Percentiles rank a stretch among this genome's conserved stretches.
phyloP scores from a whole-genome alignment of 1,140 invertebrate genomes.

The Aphelinus atriplicis region DNA sequence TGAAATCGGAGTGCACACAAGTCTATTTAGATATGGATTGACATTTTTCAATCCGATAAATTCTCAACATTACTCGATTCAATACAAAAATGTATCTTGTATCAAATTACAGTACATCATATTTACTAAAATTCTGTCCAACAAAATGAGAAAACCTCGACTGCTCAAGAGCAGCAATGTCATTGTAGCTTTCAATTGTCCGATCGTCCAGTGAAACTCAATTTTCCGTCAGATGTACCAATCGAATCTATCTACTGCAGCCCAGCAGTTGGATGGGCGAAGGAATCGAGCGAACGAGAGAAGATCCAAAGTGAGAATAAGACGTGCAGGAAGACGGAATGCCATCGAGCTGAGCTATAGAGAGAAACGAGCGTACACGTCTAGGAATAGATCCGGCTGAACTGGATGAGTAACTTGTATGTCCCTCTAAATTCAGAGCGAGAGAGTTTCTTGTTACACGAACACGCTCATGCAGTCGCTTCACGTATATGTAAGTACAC shows the following conservation, averaged over 20 bases:
- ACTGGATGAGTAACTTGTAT: constrained; percentile 41
- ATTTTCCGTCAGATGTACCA: not conserved
- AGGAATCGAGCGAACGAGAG: constrained; percentile 7
- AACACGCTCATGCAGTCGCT: not conserved
- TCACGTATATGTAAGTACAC: too few relatives aligned
- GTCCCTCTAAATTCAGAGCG: constrained; percentile 47
- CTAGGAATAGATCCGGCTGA: constrained; percentile 45
- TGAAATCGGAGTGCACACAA: too few relatives aligned
- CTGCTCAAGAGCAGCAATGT: too few relatives aligned
- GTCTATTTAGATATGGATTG: too few relatives aligned
- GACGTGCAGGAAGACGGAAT: not conserved
- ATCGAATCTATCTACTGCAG: not conserved
- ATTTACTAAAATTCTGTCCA: too few relatives aligned
- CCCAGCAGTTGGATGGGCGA: not conserved
- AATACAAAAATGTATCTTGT: too few relatives aligned
- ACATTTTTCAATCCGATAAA: too few relatives aligned
- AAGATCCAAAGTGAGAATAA: constrained; percentile 30
- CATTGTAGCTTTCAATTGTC: too few relatives aligned
- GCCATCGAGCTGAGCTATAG: not conserved
- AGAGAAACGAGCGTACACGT: not conserved
- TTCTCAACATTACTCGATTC: too few relatives aligned
- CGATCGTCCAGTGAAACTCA: too few relatives aligned
- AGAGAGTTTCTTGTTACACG: constrained; percentile 43
- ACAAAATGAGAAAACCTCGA: too few relatives aligned
- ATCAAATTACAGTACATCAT: not conserved